Percentiles rank a stretch among this genome's conserved stretches.
phyloP scores from a whole-genome alignment of 1,140 invertebrate species.

The Drosophila nikananu region DNA sequence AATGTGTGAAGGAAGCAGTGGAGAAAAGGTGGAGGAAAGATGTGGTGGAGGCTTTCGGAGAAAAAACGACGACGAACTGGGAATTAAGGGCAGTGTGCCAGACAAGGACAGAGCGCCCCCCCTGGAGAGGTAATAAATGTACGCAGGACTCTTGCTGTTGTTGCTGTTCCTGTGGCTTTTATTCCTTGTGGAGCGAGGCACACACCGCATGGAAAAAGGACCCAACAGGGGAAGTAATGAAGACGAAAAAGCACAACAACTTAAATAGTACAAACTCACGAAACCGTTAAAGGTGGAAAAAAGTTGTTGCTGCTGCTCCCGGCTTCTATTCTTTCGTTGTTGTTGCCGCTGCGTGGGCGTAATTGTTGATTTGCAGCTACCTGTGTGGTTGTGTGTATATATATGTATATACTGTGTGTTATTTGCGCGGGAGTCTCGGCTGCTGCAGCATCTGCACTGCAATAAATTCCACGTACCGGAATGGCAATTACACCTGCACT shows the following conservation, averaged over 20 bases:
- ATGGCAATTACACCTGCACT: neutral
- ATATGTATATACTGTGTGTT: neutral
- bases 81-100: slow-evolving; percentile 5
- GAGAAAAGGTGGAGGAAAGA: slow-evolving; percentile 3
- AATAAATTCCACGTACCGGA: slow-evolving; percentile 3
- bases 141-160: slow-evolving; percentile 38
- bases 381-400: neutral
- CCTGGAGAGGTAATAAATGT: slow-evolving; percentile 33
- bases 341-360: slow-evolving; percentile 38
- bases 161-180: slow-evolving; percentile 27
- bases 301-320: slow-evolving; percentile 44
- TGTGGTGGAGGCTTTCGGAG: neutral
- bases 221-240: slow-evolving; percentile 21
- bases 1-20: neutral
- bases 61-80: slow-evolving; percentile 21
- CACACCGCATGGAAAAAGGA: slow-evolving; percentile 22
- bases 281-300: slow-evolving; percentile 42
- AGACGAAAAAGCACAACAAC: slow-evolving; percentile 32
- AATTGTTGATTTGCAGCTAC: slow-evolving; percentile 34
- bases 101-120: slow-evolving; percentile 12
- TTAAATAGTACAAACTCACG: slow-evolving; percentile 50
- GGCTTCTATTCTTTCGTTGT: slow-evolving; percentile 20
- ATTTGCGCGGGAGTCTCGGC: slow-evolving; percentile 15
- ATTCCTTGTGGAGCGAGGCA: slow-evolving; percentile 26
- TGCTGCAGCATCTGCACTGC: slow-evolving; percentile 32